Evolutionary conservation across 2,797 vertebrate species (phyloP).

Genomic region (Pyrocephalus nanus): DNA sequence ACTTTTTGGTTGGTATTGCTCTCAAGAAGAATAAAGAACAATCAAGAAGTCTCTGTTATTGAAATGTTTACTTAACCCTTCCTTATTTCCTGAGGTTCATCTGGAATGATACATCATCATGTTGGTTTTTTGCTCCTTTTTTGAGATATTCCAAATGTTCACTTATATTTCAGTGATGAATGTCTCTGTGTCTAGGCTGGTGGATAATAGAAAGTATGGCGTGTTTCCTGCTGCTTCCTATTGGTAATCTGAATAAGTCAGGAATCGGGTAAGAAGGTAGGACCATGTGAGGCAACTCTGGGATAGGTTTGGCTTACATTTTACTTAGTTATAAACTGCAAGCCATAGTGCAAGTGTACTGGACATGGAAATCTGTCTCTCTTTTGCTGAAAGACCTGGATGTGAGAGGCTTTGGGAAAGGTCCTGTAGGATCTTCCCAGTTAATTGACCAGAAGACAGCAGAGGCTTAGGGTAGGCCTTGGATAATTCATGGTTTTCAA

Average conservation of each 20-base stretch:
- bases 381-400: neutral
- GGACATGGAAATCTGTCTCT: rapidly evolving
- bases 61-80: neutral
- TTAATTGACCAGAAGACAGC: neutral
- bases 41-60: neutral
- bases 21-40: neutral
- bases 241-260: neutral
- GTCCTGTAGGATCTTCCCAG: neutral
- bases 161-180: neutral
- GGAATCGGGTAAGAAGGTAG: neutral
- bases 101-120: neutral
- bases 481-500: neutral
- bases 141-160: neutral
- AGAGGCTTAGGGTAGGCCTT: neutral
- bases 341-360: neutral
- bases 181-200: neutral
- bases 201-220: neutral
- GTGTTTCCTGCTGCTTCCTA: neutral
- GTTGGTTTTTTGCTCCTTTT: neutral
- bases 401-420: neutral
- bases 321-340: neutral
- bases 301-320: neutral
- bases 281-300: neutral
- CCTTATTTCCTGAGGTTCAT: neutral
- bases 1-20: neutral